phyloP scores from a whole-genome alignment of 2,113 vertebrate species.

The Nettapus auritus region DNA sequence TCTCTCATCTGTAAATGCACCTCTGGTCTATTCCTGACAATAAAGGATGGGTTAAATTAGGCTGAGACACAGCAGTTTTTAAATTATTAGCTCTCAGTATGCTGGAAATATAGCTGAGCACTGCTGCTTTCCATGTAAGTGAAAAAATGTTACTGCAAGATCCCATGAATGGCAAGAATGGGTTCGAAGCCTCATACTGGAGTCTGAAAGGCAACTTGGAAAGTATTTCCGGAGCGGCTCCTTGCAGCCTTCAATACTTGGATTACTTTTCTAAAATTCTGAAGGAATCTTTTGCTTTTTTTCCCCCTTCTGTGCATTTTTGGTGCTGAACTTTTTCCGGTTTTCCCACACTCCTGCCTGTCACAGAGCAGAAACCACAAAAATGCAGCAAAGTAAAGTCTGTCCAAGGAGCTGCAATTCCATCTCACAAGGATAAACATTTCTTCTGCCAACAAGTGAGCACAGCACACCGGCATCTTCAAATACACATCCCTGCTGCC shows the following conservation, averaged over 20 bases:
- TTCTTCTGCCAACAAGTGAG: constrained; percentile 82
- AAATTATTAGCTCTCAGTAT: neutral
- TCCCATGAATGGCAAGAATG: constrained; percentile 67
- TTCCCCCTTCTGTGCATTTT: constrained; percentile 88
- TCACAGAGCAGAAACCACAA: constrained; percentile 93
- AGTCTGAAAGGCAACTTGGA: constrained; percentile 78
- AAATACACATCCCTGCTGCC: constrained; percentile 39
- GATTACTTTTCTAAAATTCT: constrained; percentile 80
- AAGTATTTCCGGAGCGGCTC: constrained; percentile 81
- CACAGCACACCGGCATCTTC: constrained; percentile 70
- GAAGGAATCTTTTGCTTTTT: constrained; percentile 80
- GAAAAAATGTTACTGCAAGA: constrained; percentile 59
- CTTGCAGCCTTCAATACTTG: constrained; percentile 77
- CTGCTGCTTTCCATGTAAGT: constrained; percentile 49
- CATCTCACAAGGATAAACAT: constrained; percentile 88
- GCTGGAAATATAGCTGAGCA: constrained; percentile 13
- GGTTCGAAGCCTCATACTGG: constrained; percentile 57
- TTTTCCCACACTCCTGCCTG: constrained; percentile 98
- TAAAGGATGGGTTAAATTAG: constrained; percentile 2
- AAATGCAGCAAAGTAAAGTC: constrained; percentile 90
- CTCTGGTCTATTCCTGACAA: neutral
- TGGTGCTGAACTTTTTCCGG: constrained; percentile 90
- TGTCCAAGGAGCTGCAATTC: constrained; percentile 89
- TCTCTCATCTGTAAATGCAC: neutral
- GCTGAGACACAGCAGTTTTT: neutral